Base-by-base conservation (phyloP, 2,888 invertebrate genomes). In the Eristalis arbustorum region DNA sequence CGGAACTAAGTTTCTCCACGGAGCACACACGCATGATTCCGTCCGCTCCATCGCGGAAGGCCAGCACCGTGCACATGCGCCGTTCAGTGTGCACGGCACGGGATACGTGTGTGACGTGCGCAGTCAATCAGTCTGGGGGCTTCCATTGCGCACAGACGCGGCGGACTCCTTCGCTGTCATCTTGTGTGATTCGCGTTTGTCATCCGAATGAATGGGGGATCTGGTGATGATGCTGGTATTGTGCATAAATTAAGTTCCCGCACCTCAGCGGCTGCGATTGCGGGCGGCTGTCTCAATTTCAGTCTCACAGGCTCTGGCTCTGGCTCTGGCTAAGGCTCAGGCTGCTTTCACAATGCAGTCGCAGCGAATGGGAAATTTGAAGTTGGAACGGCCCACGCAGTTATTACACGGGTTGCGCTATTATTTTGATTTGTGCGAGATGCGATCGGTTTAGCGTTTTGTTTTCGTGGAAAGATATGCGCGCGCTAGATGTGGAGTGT, bases 371-470 rank as follows among this genome's bases (percentile, higher is more conserved):
- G 78, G 71, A 78, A 59, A 56, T 84, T 71, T 49, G 61, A 69
- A 66, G 69, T 66, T 75, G 69, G 37, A 49, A 25, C 75, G 68
- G 72, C 87, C 87, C 87, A 87, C 87, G 87, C 87, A 79, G 79
- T 83, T 87, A 83, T 87, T 87, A 83, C 77, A 82, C 74, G 78
- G 83, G 74, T 76, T 79, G 78, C 40, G 78, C 87, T 83, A 85
- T 85, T 85, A 85, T 82, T 85, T 87, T 87, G 87, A 87, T 87
- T 79, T 87, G 83, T 83, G 83, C 75, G 75, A 83, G 82, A 78
- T 81, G 72, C 83, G 67, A 78, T 87, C 74, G 40, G 71, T 62
- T 59, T 67, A 5, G 49, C 25, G 40, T 49, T 63, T 66, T 69
- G 6, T 68, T 14, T 59, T 73, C 40, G 40, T 72, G 49, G 62